phyloP scores from a whole-genome alignment of 2,888 invertebrate genomes.

The Zeuzera pyrina region DNA sequence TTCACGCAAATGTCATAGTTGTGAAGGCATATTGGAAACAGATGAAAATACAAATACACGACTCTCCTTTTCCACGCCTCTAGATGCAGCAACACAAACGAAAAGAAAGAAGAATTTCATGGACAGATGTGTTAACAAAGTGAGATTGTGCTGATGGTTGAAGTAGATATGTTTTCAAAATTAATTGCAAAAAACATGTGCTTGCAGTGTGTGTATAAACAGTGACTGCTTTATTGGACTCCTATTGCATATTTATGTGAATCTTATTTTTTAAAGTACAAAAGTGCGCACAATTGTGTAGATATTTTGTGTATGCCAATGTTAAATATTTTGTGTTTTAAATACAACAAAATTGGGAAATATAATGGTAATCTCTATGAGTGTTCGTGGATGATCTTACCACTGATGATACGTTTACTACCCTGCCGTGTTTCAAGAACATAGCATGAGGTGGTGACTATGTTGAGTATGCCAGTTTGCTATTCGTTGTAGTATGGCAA shows the following conservation, averaged over 20 bases:
- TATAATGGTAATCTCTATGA: conserved; percentile 66
- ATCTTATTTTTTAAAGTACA: conserved; percentile 66
- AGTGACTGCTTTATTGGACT: conserved; percentile 56
- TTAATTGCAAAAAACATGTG: conserved; percentile 26
- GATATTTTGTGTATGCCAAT: conserved; percentile 60
- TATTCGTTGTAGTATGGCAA: conserved; percentile 63
- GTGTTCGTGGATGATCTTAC: conserved; percentile 43
- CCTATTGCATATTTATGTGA: conserved; percentile 50
- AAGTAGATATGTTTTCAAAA: conserved; percentile 21
- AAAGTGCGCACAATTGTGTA: conserved; percentile 65
- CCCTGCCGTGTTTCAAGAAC: conserved; percentile 60
- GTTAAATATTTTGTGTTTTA: conserved; percentile 25
- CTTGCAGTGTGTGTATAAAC: conserved; percentile 57
- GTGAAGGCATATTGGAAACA: conserved; percentile 75
- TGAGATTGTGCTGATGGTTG: conserved; percentile 78
- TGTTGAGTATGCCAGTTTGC: conserved; percentile 41
- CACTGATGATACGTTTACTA: conserved; percentile 40
- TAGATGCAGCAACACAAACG: conserved; percentile 71
- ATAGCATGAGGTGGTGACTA: conserved; percentile 47
- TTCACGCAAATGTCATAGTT: conserved; percentile 71
- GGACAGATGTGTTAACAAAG: conserved; percentile 88
- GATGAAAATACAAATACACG: conserved; percentile 68
- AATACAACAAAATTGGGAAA: conserved; percentile 43
- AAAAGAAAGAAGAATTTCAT: conserved; percentile 86
- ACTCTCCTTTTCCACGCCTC: conserved; percentile 70